A percentile compares a stretch with the other conserved stretches of the same genome.
Evolutionary conservation across 2,113 vertebrate species (phyloP).

Genomic region (Chlamydotis undulata): DNA sequence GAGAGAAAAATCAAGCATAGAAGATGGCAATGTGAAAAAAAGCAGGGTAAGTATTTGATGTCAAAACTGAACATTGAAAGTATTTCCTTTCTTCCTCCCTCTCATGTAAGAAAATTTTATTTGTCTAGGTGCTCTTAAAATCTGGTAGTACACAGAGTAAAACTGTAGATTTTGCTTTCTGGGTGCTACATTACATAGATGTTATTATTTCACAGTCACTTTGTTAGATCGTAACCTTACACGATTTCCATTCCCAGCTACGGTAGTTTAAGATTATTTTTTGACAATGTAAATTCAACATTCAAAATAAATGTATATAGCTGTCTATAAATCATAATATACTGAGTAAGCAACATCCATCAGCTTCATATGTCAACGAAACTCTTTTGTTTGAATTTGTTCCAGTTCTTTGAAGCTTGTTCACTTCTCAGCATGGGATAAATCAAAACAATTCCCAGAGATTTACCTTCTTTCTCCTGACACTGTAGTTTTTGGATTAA

Average conservation of each 20-base stretch:
- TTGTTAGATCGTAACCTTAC: not conserved
- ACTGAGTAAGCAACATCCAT: not conserved
- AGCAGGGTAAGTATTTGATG: not conserved
- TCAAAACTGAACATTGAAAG: not conserved
- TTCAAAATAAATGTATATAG: not conserved
- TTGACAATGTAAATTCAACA: not conserved
- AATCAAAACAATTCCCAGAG: not conserved
- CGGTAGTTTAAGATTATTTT: not conserved
- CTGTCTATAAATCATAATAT: constrained; percentile 2
- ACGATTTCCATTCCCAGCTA: not conserved
- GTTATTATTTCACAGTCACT: not conserved
- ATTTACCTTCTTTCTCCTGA: not conserved
- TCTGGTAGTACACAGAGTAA: not conserved
- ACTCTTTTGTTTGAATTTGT: not conserved
- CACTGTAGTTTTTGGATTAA: not conserved
- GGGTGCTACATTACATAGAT: not conserved
- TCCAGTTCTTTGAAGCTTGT: not conserved
- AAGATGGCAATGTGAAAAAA: not conserved
- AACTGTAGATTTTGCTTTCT: not conserved
- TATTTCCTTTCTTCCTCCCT: not conserved
- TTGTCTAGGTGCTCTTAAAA: not conserved
- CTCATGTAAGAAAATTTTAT: not conserved
- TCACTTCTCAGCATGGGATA: not conserved
- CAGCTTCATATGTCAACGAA: not conserved
- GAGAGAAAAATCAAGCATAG: not conserved